Percentiles rank a stretch among this genome's conserved stretches.
Evolutionary conservation across 2,888 invertebrate genomes (phyloP).

Genomic region (Megalurothrips usitatus): DNA sequence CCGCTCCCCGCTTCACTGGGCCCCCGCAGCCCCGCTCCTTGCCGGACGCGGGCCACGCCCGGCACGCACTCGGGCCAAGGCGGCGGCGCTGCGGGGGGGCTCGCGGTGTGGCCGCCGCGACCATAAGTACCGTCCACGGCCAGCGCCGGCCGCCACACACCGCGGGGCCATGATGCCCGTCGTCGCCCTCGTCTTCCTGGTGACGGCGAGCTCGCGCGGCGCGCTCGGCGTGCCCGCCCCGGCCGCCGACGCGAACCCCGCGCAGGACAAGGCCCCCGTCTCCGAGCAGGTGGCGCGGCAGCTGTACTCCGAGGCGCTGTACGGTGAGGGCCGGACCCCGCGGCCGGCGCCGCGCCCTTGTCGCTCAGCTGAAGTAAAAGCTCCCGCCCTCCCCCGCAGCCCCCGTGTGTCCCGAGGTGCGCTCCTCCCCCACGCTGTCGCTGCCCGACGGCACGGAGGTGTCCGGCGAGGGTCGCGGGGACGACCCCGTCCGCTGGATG

Average conservation of each 20-base stretch:
- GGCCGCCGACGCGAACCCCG: background rate
- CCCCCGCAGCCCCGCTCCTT: too few relatives aligned
- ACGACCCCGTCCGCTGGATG: conserved; percentile 38
- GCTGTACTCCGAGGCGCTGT: conserved; percentile 1
- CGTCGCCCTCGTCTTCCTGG: background rate
- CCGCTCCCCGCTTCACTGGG: too few relatives aligned
- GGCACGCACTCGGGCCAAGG: too few relatives aligned
- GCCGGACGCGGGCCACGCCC: too few relatives aligned
- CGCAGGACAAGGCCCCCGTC: background rate
- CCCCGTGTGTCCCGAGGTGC: conserved; percentile 7
- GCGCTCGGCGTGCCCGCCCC: background rate
- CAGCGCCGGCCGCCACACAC: too few relatives aligned
- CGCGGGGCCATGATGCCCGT: background rate
- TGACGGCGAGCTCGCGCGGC: background rate
- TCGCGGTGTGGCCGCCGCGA: too few relatives aligned
- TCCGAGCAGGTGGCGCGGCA: background rate
- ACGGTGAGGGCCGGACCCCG: background rate
- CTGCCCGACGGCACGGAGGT: background rate
- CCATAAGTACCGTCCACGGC: too few relatives aligned
- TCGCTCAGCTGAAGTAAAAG: background rate
- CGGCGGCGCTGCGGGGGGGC: too few relatives aligned
- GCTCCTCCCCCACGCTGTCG: background rate
- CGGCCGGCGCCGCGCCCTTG: background rate
- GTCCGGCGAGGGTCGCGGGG: background rate
- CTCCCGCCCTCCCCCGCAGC: background rate